A percentile compares a stretch with the other conserved stretches of the same genome.
Evolutionary conservation across 2,113 vertebrate genomes (phyloP).

Genomic region (Todiramphus saurophagus): DNA sequence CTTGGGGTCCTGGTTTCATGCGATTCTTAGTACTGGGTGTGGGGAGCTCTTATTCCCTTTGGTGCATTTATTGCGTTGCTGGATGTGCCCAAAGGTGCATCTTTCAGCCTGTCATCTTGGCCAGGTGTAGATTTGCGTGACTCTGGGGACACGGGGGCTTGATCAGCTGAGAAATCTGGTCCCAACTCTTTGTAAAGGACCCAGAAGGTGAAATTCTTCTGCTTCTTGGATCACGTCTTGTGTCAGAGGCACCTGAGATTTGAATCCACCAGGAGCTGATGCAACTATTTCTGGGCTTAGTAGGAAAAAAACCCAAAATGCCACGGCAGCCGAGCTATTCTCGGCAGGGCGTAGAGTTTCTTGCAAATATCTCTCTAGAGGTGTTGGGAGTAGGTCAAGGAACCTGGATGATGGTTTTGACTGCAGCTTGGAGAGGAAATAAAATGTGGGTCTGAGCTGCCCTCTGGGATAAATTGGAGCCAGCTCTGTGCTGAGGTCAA

Average conservation of each 20-base stretch:
- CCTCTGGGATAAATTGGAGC: not conserved
- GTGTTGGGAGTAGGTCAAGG: constrained; percentile 28
- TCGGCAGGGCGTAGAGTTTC: not conserved
- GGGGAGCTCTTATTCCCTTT: not conserved
- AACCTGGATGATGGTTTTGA: not conserved
- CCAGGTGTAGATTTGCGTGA: not conserved
- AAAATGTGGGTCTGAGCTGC: not conserved
- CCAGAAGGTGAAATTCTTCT: constrained; percentile 18
- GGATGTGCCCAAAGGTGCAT: not conserved
- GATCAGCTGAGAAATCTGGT: not conserved
- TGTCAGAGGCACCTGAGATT: constrained; percentile 14
- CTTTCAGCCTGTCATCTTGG: rapidly evolving
- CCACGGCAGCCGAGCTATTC: not conserved
- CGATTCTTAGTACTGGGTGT: rapidly evolving
- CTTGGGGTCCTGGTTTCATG: not conserved
- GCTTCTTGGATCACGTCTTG: not conserved
- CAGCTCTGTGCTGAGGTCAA: rapidly evolving
- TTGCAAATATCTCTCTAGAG: not conserved
- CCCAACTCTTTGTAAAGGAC: not conserved
- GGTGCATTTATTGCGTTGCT: rapidly evolving
- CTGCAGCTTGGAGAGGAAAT: not conserved
- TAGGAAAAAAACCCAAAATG: not conserved
- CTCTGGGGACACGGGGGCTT: rapidly evolving
- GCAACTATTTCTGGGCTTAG: constrained; percentile 41
- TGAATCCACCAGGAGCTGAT: constrained; percentile 29